phyloP scores from a whole-genome alignment of 2,113 vertebrate species.

The Urocynchramus pylzowi region DNA sequence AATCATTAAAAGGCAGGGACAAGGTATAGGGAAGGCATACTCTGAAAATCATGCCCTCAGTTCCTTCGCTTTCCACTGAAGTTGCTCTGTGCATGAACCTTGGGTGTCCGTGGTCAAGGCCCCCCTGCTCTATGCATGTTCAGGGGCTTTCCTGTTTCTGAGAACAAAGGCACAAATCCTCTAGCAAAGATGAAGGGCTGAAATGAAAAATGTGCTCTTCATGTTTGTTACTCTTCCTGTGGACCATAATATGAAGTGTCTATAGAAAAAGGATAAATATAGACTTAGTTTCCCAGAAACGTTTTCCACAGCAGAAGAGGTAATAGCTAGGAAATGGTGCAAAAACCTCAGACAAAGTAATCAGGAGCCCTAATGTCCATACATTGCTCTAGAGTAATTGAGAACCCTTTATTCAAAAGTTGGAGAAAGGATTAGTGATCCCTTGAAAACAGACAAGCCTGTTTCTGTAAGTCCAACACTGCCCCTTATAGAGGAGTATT shows the following conservation, averaged over 20 bases:
- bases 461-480: background rate
- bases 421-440: background rate
- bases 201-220: background rate
- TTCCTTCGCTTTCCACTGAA: background rate
- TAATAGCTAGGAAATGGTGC: background rate
- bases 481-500: background rate
- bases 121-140: background rate
- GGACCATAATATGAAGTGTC: background rate
- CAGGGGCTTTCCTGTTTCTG: fast-evolving
- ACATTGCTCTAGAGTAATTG: background rate
- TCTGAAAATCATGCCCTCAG: background rate
- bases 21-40: background rate
- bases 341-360: background rate
- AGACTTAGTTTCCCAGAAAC: background rate
- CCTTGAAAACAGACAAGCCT: background rate
- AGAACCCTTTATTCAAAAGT: background rate
- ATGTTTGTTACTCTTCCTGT: background rate
- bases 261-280: background rate
- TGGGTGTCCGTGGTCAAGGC: background rate
- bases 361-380: background rate
- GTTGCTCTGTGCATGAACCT: background rate
- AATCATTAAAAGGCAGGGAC: background rate
- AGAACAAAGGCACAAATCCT: background rate
- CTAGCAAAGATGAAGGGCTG: background rate
- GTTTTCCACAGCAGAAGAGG: background rate